Conservation (phyloP, 2,113 vertebrate species). For the Myotis yumanensis region DNA sequence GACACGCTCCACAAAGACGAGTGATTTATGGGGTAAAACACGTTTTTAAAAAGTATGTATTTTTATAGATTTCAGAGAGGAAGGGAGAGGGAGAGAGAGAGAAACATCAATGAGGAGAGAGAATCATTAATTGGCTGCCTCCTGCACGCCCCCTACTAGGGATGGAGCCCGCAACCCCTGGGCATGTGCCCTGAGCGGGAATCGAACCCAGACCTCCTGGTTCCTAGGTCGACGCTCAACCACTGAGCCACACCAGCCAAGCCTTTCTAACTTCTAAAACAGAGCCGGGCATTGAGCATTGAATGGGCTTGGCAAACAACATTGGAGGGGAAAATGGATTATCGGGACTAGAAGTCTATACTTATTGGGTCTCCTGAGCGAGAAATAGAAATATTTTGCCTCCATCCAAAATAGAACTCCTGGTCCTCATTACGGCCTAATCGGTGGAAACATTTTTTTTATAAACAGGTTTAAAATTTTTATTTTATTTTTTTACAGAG, state of each 20-base stretch:
- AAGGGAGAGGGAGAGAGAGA: no score
- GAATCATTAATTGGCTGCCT: no score
- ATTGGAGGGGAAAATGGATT: background rate
- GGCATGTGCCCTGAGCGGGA: rapidly evolving
- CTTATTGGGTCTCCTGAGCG: background rate
- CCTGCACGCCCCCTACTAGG: no score
- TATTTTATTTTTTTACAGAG: slow-evolving; percentile 75
- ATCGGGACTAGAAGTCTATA: background rate
- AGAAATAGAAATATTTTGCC: no score
- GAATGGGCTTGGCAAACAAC: background rate
- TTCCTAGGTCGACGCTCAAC: no score
- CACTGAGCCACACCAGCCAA: no score
- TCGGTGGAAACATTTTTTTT: slow-evolving; percentile 72
- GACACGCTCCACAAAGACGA: slow-evolving; percentile 20
- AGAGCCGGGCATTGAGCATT: background rate
- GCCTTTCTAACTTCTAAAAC: background rate
- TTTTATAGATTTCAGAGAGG: no score
- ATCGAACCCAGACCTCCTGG: background rate
- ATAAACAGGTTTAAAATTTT: slow-evolving; percentile 74
- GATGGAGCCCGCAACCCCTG: no score
- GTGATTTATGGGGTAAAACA: slow-evolving; percentile 39
- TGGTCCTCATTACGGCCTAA: slow-evolving; percentile 66
- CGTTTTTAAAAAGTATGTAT: background rate
- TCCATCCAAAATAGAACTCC: slow-evolving; percentile 40
- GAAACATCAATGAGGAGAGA: no score